Base-by-base conservation (phyloP, 30 jellyfish, hydroid and myxozoan species). In the Chironex yamaguchii region DNA sequence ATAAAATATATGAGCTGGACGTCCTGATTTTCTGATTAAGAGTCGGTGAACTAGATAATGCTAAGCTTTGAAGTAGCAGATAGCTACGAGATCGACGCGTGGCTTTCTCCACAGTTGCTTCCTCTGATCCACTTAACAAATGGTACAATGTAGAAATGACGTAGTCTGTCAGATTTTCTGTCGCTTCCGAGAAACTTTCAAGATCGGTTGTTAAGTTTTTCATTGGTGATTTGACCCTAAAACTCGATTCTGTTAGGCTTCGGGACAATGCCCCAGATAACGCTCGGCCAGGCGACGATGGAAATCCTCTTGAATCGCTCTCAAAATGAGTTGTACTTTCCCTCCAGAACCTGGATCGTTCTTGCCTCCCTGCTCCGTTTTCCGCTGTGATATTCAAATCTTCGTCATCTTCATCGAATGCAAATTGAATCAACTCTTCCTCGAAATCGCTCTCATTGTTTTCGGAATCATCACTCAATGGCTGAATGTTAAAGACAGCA, bases 261-360 rank as follows among this genome's bases (percentile, higher is more conserved):
- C 98, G 71, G 0, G 98, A 92, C 21, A 92, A 82, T 20, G 91
- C 73, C 2, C 98, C 88, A 24, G 94, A 49, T n/a, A 85, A 58
- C 9, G 58, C 13, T 42, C 17, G 9, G 9, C 58, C 58, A 6
- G 17, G 13, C 13, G 13, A 6, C 9, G 58, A 42, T 42, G 9
- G 58, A 9, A 42, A 42, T 6, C 13, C 13, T 17, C 58, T 42
- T 6, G 58, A 42, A 17, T 6, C 9, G 9, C 58, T 42, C 58
- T 42, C 13, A 9, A 42, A 42, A 42, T 17, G 58, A 42, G 13
- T 42, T 17, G 58, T 6, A 6, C 9, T 6, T 42, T 9, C 9
- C 17, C 58, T 9, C 58, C 58, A 42, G 17, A 9, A 9, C 13
- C 17, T 42, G 13, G 58, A 6, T 42, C 13, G 58, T 9, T 42